phyloP scores from a whole-genome alignment of 2,888 invertebrate genomes.

The Gandaritis pyraliata region DNA sequence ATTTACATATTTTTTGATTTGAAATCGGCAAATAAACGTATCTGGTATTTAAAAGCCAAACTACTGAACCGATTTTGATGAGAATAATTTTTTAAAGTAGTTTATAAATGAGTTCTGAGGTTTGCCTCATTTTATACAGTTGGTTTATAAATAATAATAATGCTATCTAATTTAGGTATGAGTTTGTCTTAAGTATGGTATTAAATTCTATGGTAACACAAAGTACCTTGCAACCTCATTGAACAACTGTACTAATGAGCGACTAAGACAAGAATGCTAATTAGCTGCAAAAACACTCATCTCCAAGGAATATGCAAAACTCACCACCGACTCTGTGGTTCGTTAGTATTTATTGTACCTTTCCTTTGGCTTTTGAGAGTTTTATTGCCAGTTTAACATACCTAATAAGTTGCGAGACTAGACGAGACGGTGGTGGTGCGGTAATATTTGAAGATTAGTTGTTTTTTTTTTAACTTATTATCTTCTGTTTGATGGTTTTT shows the following conservation, averaged over 20 bases:
- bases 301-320: slow-evolving; percentile 54
- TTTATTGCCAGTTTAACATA: slow-evolving; percentile 19
- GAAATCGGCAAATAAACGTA: no score
- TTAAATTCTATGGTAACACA: slow-evolving; percentile 17
- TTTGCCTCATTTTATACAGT: no score
- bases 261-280: slow-evolving; percentile 66
- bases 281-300: slow-evolving; percentile 65
- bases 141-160: no score
- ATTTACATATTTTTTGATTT: no score
- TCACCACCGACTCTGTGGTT: slow-evolving; percentile 56
- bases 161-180: neutral
- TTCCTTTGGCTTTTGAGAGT: slow-evolving; percentile 17
- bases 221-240: slow-evolving; percentile 27
- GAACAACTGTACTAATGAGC: slow-evolving; percentile 43
- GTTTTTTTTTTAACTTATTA: no score
- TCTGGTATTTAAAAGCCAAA: no score
- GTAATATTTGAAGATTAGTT: neutral
- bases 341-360: slow-evolving; percentile 66
- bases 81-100: no score
- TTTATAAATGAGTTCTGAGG: no score
- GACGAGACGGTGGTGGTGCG: neutral
- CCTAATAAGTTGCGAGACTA: slow-evolving; percentile 4
- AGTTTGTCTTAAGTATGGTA: neutral
- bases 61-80: no score
- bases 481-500: no score